Conservation (phyloP, 2,888 invertebrate species). For the Eilema depressum region DNA sequence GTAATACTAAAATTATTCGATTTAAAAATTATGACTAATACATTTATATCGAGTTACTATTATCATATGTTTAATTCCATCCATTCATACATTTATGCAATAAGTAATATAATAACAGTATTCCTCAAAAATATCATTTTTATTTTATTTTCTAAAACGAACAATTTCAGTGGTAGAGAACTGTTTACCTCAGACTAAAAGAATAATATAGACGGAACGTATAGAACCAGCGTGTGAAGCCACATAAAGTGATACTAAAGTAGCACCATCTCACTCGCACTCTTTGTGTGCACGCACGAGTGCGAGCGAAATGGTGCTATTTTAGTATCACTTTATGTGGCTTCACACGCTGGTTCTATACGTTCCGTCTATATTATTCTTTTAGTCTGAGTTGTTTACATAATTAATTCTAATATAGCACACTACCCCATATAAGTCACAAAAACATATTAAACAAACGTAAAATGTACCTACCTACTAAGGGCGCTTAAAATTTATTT, state of each 20-base stretch:
- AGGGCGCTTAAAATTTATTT: background rate
- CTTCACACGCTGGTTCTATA: no score
- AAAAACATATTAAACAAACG: background rate
- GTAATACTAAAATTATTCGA: background rate
- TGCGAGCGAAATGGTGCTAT: no score
- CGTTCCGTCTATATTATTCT: no score
- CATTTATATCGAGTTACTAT: background rate
- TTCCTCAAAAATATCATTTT: background rate
- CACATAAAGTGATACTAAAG: no score
- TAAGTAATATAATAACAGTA: conserved; percentile 1
- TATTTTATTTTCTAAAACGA: background rate
- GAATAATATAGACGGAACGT: no score
- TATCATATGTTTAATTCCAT: conserved; percentile 1
- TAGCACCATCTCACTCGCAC: no score
- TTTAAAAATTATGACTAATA: background rate
- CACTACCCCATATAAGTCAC: background rate
- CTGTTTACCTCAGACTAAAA: no score
- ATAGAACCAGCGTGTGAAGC: no score
- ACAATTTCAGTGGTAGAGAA: background rate
- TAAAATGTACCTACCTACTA: background rate
- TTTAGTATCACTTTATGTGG: no score
- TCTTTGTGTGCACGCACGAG: no score
- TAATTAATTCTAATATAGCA: background rate
- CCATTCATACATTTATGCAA: background rate
- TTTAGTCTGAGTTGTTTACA: no score